Conservation (phyloP, 2,113 vertebrate species). For the Asarcornis scutulata region DNA sequence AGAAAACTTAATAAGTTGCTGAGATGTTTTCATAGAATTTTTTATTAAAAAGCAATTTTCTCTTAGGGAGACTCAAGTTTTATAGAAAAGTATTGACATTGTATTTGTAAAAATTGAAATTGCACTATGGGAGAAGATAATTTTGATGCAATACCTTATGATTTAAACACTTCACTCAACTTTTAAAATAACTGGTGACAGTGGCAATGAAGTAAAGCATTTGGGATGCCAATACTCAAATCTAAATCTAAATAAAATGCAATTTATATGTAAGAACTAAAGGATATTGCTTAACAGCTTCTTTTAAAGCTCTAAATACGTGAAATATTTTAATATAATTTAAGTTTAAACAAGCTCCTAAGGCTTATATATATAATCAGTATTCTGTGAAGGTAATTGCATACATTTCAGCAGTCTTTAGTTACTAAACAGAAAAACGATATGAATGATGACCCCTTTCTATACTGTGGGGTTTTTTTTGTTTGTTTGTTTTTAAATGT, state of each 20-base stretch:
- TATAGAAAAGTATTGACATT: neutral
- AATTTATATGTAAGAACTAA: neutral
- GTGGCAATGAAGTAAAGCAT: neutral
- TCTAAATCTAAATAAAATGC: neutral
- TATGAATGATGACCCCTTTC: neutral
- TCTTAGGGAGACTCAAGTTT: neutral
- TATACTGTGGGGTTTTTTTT: too few relatives aligned
- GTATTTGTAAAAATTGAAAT: neutral
- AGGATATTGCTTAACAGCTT: neutral
- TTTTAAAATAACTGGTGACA: neutral
- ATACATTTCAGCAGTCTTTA: neutral
- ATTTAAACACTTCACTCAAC: neutral
- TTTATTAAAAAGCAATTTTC: neutral
- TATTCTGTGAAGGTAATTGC: neutral
- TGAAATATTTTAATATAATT: neutral
- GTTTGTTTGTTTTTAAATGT: too few relatives aligned
- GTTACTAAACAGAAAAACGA: neutral
- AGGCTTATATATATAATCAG: neutral
- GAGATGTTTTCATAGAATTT: neutral
- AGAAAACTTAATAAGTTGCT: neutral
- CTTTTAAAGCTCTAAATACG: neutral
- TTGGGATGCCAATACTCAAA: neutral
- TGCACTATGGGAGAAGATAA: neutral
- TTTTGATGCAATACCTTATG: neutral
- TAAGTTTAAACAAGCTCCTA: neutral